Percentiles rank a stretch among this genome's conserved stretches.
Conservation (phyloP, 1,140 invertebrate genomes). For the Antheraea mylitta region DNA sequence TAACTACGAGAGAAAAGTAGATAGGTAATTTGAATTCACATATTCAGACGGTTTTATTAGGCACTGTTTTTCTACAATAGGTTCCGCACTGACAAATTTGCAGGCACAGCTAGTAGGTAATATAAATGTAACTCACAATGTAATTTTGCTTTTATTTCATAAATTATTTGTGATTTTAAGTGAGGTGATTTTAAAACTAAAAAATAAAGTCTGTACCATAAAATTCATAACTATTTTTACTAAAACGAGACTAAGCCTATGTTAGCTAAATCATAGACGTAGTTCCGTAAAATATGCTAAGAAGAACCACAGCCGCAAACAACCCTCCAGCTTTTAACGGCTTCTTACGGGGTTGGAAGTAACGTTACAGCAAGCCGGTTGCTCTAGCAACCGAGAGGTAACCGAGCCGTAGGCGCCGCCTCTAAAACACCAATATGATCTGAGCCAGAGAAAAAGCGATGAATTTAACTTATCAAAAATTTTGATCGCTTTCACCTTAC, state of each 20-base stretch:
- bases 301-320: background rate
- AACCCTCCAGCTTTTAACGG: conserved; percentile 7
- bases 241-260: background rate
- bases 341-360: conserved; percentile 8
- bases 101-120: too few relatives aligned
- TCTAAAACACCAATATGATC: conserved; percentile 18
- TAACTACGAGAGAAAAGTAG: too few relatives aligned
- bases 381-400: conserved; percentile 17
- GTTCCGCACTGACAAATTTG: too few relatives aligned
- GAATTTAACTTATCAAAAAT: background rate
- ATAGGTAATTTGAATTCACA: too few relatives aligned
- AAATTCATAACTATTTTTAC: background rate
- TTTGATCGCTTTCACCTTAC: too few relatives aligned
- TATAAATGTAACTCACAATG: too few relatives aligned
- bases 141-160: too few relatives aligned
- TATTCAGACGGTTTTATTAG: too few relatives aligned
- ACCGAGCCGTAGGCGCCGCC: conserved; percentile 15
- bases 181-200: too few relatives aligned
- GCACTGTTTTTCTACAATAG: too few relatives aligned
- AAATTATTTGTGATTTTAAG: too few relatives aligned
- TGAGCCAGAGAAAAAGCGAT: conserved; percentile 9
- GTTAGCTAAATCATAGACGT: background rate
- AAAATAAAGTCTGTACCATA: too few relatives aligned
- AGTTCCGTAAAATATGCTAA: background rate
- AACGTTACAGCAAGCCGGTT: conserved; percentile 20